A percentile compares a stretch with the other conserved stretches of the same genome.
These are phyloP conservation scores for Dryocosmus kuriphilus DNA, from an alignment of 2,888 invertebrate genomes.

Conservation along the genomic window DNA sequence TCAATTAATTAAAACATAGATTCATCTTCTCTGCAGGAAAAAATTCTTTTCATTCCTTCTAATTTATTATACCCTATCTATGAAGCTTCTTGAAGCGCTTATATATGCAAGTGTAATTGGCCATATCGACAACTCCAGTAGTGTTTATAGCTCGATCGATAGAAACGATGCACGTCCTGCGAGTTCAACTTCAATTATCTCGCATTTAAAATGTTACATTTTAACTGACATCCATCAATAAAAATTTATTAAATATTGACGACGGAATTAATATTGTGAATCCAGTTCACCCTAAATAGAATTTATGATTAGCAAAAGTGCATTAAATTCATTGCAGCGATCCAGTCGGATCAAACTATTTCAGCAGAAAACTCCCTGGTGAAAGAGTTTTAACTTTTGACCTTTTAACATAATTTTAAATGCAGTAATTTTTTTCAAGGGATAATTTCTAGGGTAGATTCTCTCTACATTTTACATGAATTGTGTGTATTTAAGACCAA, in stretches of 20 bases:
- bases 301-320: too few species aligned
- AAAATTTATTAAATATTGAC: background rate
- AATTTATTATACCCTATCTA: constrained; percentile 17
- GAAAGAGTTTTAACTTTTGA: background rate
- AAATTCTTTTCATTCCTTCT: constrained; percentile 1
- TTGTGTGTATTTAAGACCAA: background rate
- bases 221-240: constrained; percentile 1
- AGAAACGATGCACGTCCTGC: background rate
- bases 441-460: background rate
- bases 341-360: background rate
- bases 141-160: constrained; percentile 33
- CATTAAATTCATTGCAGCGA: background rate
- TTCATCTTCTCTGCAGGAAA: background rate
- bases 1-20: too few species aligned
- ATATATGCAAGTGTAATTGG: constrained; percentile 22
- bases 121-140: constrained; percentile 16
- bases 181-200: constrained; percentile 16
- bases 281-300: too few species aligned
- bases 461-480: background rate
- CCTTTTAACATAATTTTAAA: background rate
- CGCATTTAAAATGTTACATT: background rate
- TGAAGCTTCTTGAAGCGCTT: constrained; percentile 1
- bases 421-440: background rate
- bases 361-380: background rate
- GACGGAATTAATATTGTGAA: background rate